Evolutionary conservation across 2,888 invertebrate genomes (phyloP), one percentile per base, ranked within the genome.

Genomic region (Mamestra brassicae): DNA sequence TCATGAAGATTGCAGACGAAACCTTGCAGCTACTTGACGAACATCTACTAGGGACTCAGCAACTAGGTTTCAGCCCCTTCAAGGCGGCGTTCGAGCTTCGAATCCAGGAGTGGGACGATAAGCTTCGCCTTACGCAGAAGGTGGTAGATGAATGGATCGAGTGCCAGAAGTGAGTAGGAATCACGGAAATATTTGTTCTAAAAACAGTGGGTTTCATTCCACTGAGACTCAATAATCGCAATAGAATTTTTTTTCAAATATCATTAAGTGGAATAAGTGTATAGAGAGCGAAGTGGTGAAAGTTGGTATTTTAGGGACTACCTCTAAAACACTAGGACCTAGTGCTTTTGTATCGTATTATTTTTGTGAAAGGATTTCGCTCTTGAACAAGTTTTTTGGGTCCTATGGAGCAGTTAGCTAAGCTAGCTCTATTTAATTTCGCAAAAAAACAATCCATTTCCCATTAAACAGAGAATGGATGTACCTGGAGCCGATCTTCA

Each of bases 401-500:
- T 26, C 26, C 26, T 26, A 26, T 26, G 26, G 26, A 26, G 26
- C 26, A 26, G 26, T 26, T 26, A 26, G 26, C 26, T 26, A 26
- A 26, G 6, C 4, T 3, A 26, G 26, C 1, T 26, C 8, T 26
- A 55, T 26, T 36, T 7, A 36, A 58, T 58, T 3, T 58, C 15
- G 3, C 15, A 26, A 26, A 26, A 36, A 58, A 58, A 58, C 36
- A 58, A 38, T 15, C 45, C 15, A 26, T 26, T 45, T 47, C 5
- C 7, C 8, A 36, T 61, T n/a, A n/a, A 50, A 6, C 81, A 98
- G 98, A 84, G 97, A 98, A 80, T 98, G 98, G 98, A 97, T 98
- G 97, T 98, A 98, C 87, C 91, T 98, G 89, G 98, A 98, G 90
- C 98, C 98, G 0, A 98, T 98, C 87, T 98, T 98, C 91, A 97